phyloP scores from a whole-genome alignment of 64 coral and sea anemone species.

The Pocillopora verrucosa region DNA sequence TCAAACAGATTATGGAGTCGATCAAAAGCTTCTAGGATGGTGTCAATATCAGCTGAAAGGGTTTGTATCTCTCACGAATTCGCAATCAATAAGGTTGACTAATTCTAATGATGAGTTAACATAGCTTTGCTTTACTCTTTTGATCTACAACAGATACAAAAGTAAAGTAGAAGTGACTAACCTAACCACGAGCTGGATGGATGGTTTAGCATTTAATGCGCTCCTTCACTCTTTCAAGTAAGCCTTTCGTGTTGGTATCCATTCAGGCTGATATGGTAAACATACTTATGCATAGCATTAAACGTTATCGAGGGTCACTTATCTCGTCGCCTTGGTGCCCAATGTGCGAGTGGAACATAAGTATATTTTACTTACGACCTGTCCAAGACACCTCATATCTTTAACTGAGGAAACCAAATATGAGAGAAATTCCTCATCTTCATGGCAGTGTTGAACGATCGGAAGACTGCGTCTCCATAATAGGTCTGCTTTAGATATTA shows the following conservation, averaged over 20 bases:
- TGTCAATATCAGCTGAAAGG: constrained; percentile 19
- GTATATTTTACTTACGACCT: too few relatives aligned
- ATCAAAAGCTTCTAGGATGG: constrained; percentile 13
- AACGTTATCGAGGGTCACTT: background rate
- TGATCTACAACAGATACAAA: background rate
- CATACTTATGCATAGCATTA: too few relatives aligned
- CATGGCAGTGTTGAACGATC: too few relatives aligned
- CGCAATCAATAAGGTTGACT: background rate
- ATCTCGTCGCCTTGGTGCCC: background rate
- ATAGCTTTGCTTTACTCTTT: background rate
- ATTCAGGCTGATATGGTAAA: background rate
- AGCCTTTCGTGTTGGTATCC: background rate
- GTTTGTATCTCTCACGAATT: background rate
- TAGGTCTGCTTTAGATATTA: too few relatives aligned
- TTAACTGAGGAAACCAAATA: too few relatives aligned
- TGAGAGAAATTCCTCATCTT: too few relatives aligned
- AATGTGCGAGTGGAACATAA: too few relatives aligned
- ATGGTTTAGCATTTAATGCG: background rate
- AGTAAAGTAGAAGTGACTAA: background rate
- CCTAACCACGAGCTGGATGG: constrained; percentile 9
- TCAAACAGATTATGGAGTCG: background rate
- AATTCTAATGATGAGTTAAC: background rate
- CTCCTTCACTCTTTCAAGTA: constrained; percentile 39
- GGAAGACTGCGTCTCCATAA: too few relatives aligned
- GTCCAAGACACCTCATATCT: too few relatives aligned